Conservation (phyloP, 1,140 invertebrate genomes). For the Magallana ariakensis region DNA sequence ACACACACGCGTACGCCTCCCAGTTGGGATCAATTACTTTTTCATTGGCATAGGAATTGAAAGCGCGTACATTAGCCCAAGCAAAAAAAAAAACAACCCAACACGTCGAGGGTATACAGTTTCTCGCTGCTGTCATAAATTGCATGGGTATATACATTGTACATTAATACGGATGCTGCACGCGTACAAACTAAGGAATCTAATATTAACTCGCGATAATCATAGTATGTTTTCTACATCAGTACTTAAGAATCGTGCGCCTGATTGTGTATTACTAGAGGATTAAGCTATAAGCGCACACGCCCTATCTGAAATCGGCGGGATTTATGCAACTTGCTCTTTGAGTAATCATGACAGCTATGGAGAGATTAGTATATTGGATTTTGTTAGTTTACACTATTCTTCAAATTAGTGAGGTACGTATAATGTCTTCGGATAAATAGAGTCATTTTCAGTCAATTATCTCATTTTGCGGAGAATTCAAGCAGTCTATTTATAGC, state of each 20-base stretch:
- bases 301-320: background rate
- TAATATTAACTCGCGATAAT: too few relatives aligned
- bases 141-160: too few relatives aligned
- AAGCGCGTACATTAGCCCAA: too few relatives aligned
- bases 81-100: too few relatives aligned
- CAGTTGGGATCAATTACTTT: too few relatives aligned
- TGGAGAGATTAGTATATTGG: background rate
- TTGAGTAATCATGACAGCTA: background rate
- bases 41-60: too few relatives aligned
- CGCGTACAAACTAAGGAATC: too few relatives aligned
- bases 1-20: too few relatives aligned
- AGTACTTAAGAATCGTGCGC: background rate
- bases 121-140: too few relatives aligned
- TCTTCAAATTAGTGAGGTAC: background rate
- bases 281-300: background rate
- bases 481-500: conserved; percentile 11
- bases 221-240: conserved; percentile 1
- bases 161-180: too few relatives aligned
- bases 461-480: background rate
- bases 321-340: background rate
- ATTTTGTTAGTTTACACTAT: background rate
- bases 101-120: too few relatives aligned
- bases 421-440: background rate
- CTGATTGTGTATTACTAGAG: background rate
- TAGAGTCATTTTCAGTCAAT: conserved; percentile 24